Conservation (phyloP, 1,140 invertebrate species). For the Drosophila nannoptera region DNA sequence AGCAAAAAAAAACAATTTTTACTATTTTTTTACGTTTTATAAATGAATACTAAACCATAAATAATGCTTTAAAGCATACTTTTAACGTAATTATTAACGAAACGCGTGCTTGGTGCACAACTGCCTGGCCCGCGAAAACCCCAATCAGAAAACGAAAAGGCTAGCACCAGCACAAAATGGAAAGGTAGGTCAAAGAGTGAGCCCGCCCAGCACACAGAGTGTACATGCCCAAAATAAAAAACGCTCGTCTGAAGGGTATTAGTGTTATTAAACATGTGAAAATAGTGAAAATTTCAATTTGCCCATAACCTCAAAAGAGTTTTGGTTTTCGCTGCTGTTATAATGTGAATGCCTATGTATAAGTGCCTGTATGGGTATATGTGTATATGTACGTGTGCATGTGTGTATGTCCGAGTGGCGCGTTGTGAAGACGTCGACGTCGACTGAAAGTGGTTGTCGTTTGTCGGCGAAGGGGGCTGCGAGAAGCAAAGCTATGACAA, state of each 20-base stretch:
- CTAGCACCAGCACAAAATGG: conserved; percentile 69
- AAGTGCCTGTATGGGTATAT: conserved; percentile 24
- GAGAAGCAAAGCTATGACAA: conserved; percentile 40
- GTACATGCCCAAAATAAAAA: conserved; percentile 54
- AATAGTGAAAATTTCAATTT: conserved; percentile 66
- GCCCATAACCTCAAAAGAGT: conserved; percentile 75
- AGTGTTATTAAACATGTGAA: conserved; percentile 50
- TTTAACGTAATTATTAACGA: conserved; percentile 30
- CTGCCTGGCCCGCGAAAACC: conserved; percentile 42
- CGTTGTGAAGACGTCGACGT: conserved; percentile 50
- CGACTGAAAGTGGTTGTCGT: conserved; percentile 73
- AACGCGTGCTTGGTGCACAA: conserved; percentile 28
- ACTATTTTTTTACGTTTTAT: conserved; percentile 74
- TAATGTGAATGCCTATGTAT: conserved; percentile 49
- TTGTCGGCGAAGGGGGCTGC: conserved; percentile 31
- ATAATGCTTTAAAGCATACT: conserved; percentile 62
- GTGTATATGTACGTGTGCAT: conserved; percentile 32
- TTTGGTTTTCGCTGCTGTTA: conserved; percentile 59
- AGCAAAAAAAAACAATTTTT: conserved; percentile 68
- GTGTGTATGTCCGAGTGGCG: conserved; percentile 49
- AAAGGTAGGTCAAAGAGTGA: conserved; percentile 75
- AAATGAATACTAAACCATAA: conserved; percentile 62
- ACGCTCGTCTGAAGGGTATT: conserved; percentile 4
- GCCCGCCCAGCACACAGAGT: conserved; percentile 47
- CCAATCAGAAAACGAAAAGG: conserved; percentile 61